Conservation (phyloP, 2,797 vertebrate genomes). For the Scolopax rusticola region DNA sequence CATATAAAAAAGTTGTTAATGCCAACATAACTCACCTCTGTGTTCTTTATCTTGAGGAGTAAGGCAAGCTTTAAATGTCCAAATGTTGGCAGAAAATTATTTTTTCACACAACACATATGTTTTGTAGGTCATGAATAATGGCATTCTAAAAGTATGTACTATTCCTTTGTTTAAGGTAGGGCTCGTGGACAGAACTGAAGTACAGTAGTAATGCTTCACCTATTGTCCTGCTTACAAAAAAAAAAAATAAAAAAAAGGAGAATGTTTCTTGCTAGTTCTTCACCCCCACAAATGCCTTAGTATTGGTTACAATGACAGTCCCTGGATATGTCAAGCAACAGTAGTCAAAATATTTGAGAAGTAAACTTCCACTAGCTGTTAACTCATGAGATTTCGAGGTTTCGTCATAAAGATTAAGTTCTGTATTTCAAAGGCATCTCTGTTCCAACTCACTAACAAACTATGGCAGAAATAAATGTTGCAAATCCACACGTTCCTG, state of each 20-base stretch:
- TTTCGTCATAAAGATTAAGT: neutral
- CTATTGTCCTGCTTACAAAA: neutral
- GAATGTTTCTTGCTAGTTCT: neutral
- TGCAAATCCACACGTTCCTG: neutral
- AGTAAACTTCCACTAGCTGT: neutral
- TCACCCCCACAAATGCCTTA: neutral
- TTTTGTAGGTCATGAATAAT: neutral
- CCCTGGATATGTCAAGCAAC: neutral
- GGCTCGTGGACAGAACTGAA: neutral
- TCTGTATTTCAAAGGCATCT: neutral
- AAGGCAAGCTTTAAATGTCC: neutral
- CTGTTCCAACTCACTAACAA: neutral
- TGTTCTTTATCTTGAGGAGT: neutral
- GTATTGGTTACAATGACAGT: neutral
- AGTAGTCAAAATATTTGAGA: neutral
- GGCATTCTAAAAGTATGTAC: neutral
- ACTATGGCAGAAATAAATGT: neutral
- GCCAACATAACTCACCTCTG: neutral
- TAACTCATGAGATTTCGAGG: neutral
- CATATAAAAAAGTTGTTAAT: neutral
- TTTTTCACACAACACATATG: neutral
- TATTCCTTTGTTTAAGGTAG: neutral
- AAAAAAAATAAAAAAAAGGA: neutral
- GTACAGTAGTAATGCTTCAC: neutral
- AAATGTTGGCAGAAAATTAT: neutral